Evolutionary conservation across 2,797 vertebrate genomes (phyloP).

Genomic region (Petrocephalus schoutedeni): DNA sequence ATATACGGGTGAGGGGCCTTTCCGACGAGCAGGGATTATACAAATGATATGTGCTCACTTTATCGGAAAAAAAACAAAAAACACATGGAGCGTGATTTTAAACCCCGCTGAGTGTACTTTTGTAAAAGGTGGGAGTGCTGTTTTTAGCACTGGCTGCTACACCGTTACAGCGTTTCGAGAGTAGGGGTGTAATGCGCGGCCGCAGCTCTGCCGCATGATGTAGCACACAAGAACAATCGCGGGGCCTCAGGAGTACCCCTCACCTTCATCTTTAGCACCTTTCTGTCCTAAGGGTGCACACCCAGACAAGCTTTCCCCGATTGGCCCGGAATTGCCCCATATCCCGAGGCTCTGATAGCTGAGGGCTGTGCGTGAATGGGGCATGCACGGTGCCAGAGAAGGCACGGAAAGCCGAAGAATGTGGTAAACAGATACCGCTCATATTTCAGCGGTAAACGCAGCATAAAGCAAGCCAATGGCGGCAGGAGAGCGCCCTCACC

Average conservation of each 20-base stretch:
- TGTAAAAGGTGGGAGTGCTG: background rate
- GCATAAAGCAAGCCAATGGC: background rate
- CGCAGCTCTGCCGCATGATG: too few species aligned
- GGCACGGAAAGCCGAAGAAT: constrained; percentile 18
- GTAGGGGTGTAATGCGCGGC: background rate
- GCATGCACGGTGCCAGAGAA: background rate
- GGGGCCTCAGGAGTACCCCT: background rate
- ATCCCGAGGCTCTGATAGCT: background rate
- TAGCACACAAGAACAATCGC: background rate
- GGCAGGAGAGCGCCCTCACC: background rate
- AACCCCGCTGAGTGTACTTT: background rate
- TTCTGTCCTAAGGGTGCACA: background rate
- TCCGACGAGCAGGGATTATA: background rate
- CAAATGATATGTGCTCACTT: background rate
- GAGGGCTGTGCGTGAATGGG: background rate
- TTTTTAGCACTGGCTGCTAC: background rate
- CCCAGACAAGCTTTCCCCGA: background rate
- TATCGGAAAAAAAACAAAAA: background rate
- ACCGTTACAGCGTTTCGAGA: background rate
- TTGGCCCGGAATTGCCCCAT: background rate
- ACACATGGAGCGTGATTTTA: background rate
- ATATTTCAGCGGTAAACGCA: constrained; percentile 19
- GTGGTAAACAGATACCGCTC: constrained; percentile 29
- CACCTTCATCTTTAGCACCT: too few species aligned
- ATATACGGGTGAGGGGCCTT: too few species aligned